A percentile compares a stretch with the other conserved stretches of the same genome.
Conservation (phyloP, 2,113 vertebrate genomes). For the Pteronura brasiliensis region DNA sequence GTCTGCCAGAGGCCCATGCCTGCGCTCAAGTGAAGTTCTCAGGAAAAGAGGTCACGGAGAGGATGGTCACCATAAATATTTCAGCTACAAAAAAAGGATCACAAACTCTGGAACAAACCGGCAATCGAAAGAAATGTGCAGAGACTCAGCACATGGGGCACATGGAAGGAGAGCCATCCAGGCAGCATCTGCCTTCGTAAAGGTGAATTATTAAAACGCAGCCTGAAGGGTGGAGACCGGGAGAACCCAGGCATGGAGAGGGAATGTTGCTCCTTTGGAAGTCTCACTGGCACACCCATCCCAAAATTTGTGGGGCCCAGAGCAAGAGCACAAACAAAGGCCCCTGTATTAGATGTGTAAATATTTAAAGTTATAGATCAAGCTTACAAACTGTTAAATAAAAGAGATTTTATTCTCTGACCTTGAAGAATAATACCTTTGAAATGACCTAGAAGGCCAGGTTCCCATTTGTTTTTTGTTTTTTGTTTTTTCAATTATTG, state of each 20-base stretch:
- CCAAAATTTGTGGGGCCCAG: not conserved
- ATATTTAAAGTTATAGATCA: not conserved
- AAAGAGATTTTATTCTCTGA: not conserved
- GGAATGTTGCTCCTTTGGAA: not conserved
- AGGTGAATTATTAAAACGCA: not conserved
- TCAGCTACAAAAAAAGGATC: not conserved
- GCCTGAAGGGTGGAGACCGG: not conserved
- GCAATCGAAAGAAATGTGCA: not conserved
- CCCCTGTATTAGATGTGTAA: not conserved
- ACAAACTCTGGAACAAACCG: not conserved
- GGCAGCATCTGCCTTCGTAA: too few relatives aligned
- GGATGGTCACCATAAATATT: not conserved
- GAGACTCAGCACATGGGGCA: not conserved
- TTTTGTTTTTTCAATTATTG: too few relatives aligned
- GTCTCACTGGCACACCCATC: not conserved
- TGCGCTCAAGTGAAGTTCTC: not conserved
- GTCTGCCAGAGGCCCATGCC: not conserved
- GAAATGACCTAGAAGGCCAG: not conserved
- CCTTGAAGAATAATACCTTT: not conserved
- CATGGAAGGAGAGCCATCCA: rapidly evolving
- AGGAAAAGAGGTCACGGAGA: not conserved
- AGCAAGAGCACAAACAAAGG: not conserved
- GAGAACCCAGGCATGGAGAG: rapidly evolving
- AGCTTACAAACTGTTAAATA: not conserved
- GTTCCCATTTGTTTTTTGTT: not conserved